These are phyloP conservation scores for Heteromormyrus szaboi DNA, from an alignment of 2,797 vertebrate species.

Conservation along the genomic window DNA sequence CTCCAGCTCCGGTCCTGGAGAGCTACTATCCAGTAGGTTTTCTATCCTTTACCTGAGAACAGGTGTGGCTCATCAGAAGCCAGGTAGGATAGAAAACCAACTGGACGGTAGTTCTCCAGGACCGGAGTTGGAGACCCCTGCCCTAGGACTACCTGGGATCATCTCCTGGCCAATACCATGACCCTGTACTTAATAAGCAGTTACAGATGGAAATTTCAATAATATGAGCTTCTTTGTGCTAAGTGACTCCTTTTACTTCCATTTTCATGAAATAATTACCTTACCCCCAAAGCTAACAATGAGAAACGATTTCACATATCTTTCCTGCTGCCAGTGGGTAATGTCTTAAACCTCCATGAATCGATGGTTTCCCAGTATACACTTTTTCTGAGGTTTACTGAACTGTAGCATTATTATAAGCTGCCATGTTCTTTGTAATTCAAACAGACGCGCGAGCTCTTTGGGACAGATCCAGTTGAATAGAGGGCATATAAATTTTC, in stretches of 20 bases:
- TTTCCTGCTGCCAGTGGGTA: not conserved
- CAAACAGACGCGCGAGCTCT: not conserved
- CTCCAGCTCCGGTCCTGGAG: too few species aligned
- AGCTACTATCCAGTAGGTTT: too few species aligned
- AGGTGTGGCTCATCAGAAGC: too few species aligned
- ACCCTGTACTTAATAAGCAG: not conserved
- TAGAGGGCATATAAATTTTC: not conserved
- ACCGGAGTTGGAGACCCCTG: too few species aligned
- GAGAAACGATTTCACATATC: not conserved
- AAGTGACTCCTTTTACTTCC: not conserved
- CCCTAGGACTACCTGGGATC: not conserved
- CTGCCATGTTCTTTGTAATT: not conserved
- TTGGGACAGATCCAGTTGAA: not conserved
- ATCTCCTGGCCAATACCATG: not conserved
- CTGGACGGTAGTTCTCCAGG: too few species aligned
- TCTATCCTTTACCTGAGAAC: too few species aligned
- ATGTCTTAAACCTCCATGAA: not conserved
- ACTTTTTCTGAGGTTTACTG: not conserved
- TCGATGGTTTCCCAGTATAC: not conserved
- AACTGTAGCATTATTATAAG: not conserved
- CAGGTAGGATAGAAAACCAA: too few species aligned
- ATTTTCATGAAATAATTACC: not conserved
- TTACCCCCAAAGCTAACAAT: not conserved
- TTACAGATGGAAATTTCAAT: not conserved
- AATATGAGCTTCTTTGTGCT: not conserved